Base-by-base conservation (phyloP, 2,797 vertebrate genomes). In the Leuciscus waleckii region DNA sequence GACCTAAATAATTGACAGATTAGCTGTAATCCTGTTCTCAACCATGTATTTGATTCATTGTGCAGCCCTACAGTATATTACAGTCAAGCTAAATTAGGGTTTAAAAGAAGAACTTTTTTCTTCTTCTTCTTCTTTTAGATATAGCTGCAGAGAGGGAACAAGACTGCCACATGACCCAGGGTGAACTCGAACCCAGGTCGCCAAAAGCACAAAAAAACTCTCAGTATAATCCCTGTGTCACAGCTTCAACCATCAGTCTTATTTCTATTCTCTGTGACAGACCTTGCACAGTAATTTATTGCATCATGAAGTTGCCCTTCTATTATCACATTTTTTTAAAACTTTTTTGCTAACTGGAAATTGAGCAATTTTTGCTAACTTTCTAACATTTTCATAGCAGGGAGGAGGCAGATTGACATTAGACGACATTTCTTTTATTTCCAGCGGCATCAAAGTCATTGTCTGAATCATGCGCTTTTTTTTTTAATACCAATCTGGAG, bases 401-500 rank as follows among this genome's bases (percentile, higher is more conserved):
- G 26, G 26, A 75, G 51, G 23, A 29, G 39, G 41, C 71, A 58
- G 61, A 80, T 37, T 81, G 82, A 71, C 78, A 87, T 87, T 81
- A 26, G 75, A 37, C 9, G 46, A 77, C 35, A 82, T 85, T 87
- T 81, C 73, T 87, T 63, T 87, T 74, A 76, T 84, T 78, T 73
- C 73, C 73, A 43, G 13, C 54, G 9, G 39, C 56, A 85, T 78
- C 75, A 82, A 82, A 70, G 79, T 35, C 51, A 61, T 69, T 75
- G 82, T 81, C 63, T 78, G 74, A 87, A 82, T 43, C 35, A 23
- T 51, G 54, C n/a, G 4, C 29, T 29, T 29, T 68, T 51, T 69
- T 61, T 61, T 49, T 10, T 56, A n/a, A 65, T 65, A 82, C n/a
- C 63, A 77, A 82, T 84, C 79, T 77, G 74, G 11, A 81, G 71